phyloP scores from a whole-genome alignment of 2,888 invertebrate species.

The Philhelius pedissequus region DNA sequence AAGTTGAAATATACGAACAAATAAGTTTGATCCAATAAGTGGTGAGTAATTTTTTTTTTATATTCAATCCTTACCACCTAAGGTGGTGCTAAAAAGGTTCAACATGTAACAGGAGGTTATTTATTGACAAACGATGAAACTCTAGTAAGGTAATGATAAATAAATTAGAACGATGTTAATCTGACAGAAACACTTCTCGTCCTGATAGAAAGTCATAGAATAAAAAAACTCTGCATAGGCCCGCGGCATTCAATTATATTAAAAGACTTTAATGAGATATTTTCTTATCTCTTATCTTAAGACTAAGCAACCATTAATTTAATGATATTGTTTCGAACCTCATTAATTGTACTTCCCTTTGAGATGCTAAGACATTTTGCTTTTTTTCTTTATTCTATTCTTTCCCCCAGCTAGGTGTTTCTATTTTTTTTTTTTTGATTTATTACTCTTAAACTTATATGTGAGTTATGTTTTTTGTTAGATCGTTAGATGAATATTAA shows the following conservation, averaged over 20 bases:
- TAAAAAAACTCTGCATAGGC: not conserved
- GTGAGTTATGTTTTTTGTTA: not conserved
- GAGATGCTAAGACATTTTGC: not conserved
- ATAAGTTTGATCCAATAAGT: no score
- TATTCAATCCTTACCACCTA: no score
- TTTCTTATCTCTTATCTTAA: not conserved
- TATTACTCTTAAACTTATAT: constrained; percentile 12
- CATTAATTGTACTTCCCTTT: not conserved
- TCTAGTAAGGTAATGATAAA: no score
- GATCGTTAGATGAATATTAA: constrained; percentile 16
- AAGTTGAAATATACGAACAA: no score
- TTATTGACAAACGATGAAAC: no score
- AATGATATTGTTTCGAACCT: not conserved
- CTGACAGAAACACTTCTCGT: no score
- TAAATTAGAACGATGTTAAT: no score
- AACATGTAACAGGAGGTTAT: no score
- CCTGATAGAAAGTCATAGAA: not conserved
- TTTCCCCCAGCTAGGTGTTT: no score
- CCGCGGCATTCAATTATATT: not conserved
- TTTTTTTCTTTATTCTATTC: not conserved
- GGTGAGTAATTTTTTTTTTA: no score
- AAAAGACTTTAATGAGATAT: not conserved
- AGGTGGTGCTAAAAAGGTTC: no score
- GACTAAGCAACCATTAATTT: not conserved
- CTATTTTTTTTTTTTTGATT: constrained; percentile 1